These are phyloP conservation scores for Mythimna vitellina DNA, from an alignment of 2,888 invertebrate genomes.

Conservation along the genomic window DNA sequence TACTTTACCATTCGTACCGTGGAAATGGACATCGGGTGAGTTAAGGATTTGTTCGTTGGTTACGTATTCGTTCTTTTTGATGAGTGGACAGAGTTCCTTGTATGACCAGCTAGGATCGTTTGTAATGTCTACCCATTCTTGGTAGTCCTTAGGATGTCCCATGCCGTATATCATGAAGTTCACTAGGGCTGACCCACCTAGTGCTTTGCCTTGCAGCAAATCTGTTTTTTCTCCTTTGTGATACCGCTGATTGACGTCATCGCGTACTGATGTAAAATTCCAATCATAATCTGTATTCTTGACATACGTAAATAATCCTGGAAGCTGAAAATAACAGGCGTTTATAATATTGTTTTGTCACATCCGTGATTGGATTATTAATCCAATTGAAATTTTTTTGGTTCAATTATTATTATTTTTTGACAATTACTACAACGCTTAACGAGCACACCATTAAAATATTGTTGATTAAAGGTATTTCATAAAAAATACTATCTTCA, in stretches of 20 bases:
- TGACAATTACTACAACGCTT: not conserved
- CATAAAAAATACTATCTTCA: not conserved
- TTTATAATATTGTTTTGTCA: not conserved
- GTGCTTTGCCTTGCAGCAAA: constrained; percentile 88
- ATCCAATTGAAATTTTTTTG: not conserved
- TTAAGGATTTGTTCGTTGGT: constrained; percentile 52
- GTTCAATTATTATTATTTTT: too few species aligned
- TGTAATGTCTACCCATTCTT: constrained; percentile 85
- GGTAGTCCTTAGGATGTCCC: constrained; percentile 74
- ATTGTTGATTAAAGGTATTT: not conserved
- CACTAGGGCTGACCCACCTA: constrained; percentile 89
- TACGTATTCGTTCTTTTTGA: constrained; percentile 84
- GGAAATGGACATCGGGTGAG: constrained; percentile 65
- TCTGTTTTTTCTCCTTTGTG: constrained; percentile 27
- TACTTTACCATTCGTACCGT: constrained; percentile 80
- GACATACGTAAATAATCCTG: constrained; percentile 30
- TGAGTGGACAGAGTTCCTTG: constrained; percentile 83
- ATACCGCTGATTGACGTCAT: constrained; percentile 65
- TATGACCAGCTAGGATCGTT: constrained; percentile 89
- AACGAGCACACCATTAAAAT: constrained; percentile 8
- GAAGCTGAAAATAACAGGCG: constrained; percentile 24
- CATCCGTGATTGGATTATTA: not conserved
- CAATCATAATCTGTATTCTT: constrained; percentile 47
- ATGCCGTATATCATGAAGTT: constrained; percentile 88
- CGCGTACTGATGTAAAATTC: constrained; percentile 72